Evolutionary conservation across 2,888 invertebrate genomes (phyloP), one percentile per base, ranked within the genome.

Genomic region (Allophyes oxyacanthae): DNA sequence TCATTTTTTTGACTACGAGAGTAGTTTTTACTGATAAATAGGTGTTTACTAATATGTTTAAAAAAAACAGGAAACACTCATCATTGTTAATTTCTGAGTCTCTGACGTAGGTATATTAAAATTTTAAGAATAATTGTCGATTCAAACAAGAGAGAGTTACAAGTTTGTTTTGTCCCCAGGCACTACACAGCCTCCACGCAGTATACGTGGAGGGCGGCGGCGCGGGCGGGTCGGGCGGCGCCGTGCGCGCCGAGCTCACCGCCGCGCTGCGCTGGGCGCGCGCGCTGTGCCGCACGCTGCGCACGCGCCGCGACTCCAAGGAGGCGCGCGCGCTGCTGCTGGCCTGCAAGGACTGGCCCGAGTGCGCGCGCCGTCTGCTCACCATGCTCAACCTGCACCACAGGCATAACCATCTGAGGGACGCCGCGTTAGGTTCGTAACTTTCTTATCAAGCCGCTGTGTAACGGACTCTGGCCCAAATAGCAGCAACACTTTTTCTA

Each of bases 381-480:
- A 98, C 98, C 0, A 94, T 99, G 69, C 95, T 98, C 50, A 98
- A 98, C 85, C 96, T 98, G 10, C 98, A 97, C 83, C 98, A 98
- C 82, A 67, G 90, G 2, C 97, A 98, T 33, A 95, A 97, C 4
- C 98, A 98, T 75, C 95, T 98, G 87, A 94, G 98, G 62, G 96
- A 96, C 63, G 95, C 97, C 43, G 96, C 97, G 49, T 95, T 98
- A 71, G 97, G 97, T 96, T 13, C 28, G 49, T 6, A 42, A 48
- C 34, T 52, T 36, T 36, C 13, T 56, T 10, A 26, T 20, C 20
- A 4, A n/a, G n/a, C n/a, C n/a, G n/a, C n/a, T n/a, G n/a, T n/a
- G n/a, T n/a, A n/a, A n/a, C n/a, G n/a, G n/a, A n/a, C n/a, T n/a
- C n/a, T n/a, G n/a, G n/a, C n/a, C n/a, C n/a, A n/a, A n/a, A n/a